Evolutionary conservation across 1,140 invertebrate genomes (phyloP), one percentile per base, ranked within the genome.

Genomic region (Harlomillsia oculata): DNA sequence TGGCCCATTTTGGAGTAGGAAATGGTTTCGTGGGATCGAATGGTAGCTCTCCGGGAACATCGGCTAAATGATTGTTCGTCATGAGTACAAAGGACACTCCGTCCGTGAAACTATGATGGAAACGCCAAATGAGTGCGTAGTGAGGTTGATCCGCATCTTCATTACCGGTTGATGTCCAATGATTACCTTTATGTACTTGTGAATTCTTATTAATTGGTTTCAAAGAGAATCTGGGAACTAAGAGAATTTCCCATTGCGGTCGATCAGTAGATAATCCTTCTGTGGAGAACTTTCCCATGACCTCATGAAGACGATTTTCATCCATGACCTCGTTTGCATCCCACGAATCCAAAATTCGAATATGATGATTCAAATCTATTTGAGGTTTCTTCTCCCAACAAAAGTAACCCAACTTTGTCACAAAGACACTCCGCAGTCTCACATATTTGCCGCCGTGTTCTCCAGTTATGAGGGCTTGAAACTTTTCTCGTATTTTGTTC

Each of bases 191-290:
- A n/a, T n/a, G n/a, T n/a, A n/a, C n/a, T n/a, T n/a, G n/a, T n/a
- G n/a, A n/a, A n/a, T n/a, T n/a, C n/a, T n/a, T n/a, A n/a, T n/a
- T n/a, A n/a, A n/a, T n/a, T 3, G 32, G n/a, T 20, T 48, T 48
- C 45, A 48, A 32, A 32, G 18, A 18, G 30, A 26, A 62, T n/a
- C 51, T 56, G 2, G 59, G 59, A 23, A 62, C 29, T 6, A 62
- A 20, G 1, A 62, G 29, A 32, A 62, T 37, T 53, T 62, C 59
- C 59, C 59, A 62, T 46, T 45, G 37, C 9, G 59, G 59, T 25
- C 20, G 53, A 0, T 53, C 39, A 18, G 37, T 18, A 21, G 13
- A 36, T 11, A 50, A 14, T 2, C 39, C 29, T 14, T 16, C 48
- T 1, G 16, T 32, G 5, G 41, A 34, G 8, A 62, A 30, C 34